A percentile compares a stretch with the other conserved stretches of the same genome.
Conservation (phyloP, 2,888 invertebrate species). For the Megalurothrips usitatus region DNA sequence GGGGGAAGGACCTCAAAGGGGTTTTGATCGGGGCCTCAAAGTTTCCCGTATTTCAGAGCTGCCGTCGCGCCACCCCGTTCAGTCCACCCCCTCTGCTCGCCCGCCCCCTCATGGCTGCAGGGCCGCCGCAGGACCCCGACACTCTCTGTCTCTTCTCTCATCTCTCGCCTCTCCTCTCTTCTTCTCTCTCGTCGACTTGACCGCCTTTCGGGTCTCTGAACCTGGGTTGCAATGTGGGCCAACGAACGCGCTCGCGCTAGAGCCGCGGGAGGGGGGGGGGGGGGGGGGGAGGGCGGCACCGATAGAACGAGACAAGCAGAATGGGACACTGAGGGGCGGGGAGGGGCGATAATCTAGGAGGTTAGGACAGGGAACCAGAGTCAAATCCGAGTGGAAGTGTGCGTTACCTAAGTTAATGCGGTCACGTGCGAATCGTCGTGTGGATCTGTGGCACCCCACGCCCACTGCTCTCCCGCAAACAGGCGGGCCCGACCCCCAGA, state of each 20-base stretch:
- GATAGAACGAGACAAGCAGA: neutral
- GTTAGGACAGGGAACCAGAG: too few species aligned
- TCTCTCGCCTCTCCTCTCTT: too few species aligned
- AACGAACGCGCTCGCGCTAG: neutral
- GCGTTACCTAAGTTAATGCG: too few species aligned
- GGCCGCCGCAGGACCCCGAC: neutral
- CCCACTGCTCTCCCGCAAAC: too few species aligned
- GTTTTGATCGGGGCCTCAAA: too few species aligned
- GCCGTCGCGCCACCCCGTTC: neutral
- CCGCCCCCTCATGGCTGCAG: neutral
- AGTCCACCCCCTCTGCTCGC: neutral
- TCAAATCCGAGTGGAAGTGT: too few species aligned
- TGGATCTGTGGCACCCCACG: too few species aligned
- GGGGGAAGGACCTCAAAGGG: too few species aligned
- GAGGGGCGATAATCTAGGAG: neutral
- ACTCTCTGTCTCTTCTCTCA: too few species aligned
- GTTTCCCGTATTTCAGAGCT: too few species aligned
- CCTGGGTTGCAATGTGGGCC: slow-evolving; percentile 21
- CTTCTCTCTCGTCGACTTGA: neutral
- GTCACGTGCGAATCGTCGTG: too few species aligned
- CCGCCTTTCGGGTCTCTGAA: slow-evolving; percentile 23
- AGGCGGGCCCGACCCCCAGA: too few species aligned
- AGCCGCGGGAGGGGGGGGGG: neutral
- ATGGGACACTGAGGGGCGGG: neutral
- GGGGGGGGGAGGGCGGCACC: neutral